phyloP scores from a whole-genome alignment of 2,113 vertebrate genomes.

The Dinomys branickii region DNA sequence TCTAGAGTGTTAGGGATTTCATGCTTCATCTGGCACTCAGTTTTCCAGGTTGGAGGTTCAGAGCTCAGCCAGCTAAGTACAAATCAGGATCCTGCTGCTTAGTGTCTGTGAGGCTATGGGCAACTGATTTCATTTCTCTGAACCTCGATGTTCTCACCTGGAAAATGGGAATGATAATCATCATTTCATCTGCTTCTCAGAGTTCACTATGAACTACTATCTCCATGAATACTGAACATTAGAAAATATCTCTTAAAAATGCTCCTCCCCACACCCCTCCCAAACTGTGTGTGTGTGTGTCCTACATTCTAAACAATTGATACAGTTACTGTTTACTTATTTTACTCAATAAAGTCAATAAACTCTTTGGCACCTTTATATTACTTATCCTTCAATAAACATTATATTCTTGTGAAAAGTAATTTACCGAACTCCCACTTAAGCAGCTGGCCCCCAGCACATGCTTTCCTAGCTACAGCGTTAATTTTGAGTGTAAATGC shows the following conservation, averaged over 20 bases:
- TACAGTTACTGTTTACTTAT: neutral
- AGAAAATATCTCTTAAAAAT: neutral
- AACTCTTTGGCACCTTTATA: neutral
- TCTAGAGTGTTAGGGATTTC: neutral
- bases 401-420: neutral
- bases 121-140: neutral
- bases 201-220: too few species aligned
- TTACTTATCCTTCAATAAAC: neutral
- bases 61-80: neutral
- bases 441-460: neutral
- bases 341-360: neutral
- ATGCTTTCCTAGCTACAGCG: neutral
- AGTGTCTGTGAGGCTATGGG: neutral
- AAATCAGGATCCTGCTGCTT: neutral
- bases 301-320: neutral
- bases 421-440: neutral
- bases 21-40: neutral
- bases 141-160: neutral
- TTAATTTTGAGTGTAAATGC: neutral
- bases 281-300: neutral
- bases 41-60: neutral
- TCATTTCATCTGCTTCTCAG: neutral
- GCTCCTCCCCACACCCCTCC: neutral
- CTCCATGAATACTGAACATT: neutral
- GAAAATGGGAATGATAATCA: neutral